A percentile compares a stretch with the other conserved stretches of the same genome.
phyloP scores from a whole-genome alignment of 2,113 vertebrate genomes.

The Centropristis striata region DNA sequence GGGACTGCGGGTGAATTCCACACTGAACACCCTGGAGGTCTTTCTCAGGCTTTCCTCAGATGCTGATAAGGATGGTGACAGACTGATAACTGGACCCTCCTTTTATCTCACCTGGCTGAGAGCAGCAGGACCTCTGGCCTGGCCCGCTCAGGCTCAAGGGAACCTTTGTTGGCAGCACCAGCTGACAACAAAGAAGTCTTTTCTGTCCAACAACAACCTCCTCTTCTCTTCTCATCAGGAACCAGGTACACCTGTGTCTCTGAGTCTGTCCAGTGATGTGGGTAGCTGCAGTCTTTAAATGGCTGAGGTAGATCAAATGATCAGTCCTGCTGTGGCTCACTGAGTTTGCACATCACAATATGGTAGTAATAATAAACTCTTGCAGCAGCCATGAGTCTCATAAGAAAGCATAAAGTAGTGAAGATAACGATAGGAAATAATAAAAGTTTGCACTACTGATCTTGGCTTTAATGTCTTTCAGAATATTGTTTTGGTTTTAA shows the following conservation, averaged over 20 bases:
- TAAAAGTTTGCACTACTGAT: background rate
- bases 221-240: constrained; percentile 35
- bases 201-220: constrained; percentile 3
- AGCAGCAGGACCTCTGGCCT: constrained; percentile 60
- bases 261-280: constrained; percentile 21
- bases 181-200: constrained; percentile 59
- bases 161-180: constrained; percentile 65
- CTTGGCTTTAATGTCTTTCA: background rate
- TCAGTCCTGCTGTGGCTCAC: constrained; percentile 26
- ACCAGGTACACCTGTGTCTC: constrained; percentile 52
- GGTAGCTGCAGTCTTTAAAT: constrained; percentile 30
- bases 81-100: constrained; percentile 37
- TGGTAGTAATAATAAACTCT: constrained; percentile 38
- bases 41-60: constrained; percentile 6
- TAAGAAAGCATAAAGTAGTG: background rate
- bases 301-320: constrained; percentile 41
- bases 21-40: constrained; percentile 21
- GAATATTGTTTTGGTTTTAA: too few species aligned
- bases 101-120: constrained; percentile 68
- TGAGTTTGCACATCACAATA: constrained; percentile 34
- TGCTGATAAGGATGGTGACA: constrained; percentile 57
- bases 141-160: constrained; percentile 53
- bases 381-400: background rate
- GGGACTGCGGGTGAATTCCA: constrained; percentile 20
- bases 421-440: background rate